A percentile compares a stretch with the other conserved stretches of the same genome.
Evolutionary conservation across 2,888 invertebrate genomes (phyloP).

Genomic region (Aspidiotus destructor): DNA sequence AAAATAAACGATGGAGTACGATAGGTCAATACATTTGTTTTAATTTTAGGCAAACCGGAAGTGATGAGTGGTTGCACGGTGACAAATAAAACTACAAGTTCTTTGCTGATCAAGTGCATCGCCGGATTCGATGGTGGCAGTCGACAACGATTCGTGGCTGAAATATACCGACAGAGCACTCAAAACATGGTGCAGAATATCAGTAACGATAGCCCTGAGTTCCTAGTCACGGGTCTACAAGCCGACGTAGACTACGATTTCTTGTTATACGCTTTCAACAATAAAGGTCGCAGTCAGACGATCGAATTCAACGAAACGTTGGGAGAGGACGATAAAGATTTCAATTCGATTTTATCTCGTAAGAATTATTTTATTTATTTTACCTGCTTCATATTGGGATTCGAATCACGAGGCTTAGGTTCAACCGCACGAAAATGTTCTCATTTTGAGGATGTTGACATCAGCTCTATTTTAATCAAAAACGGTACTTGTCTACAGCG

Average conservation of each 20-base stretch:
- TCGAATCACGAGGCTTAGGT: too few species aligned
- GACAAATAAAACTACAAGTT: slow-evolving; percentile 61
- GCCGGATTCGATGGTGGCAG: slow-evolving; percentile 72
- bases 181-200: slow-evolving; percentile 49
- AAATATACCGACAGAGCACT: slow-evolving; percentile 52
- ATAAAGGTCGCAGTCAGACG: slow-evolving; percentile 59
- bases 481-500: neutral
- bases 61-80: slow-evolving; percentile 61
- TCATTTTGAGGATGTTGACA: neutral
- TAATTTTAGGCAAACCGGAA: slow-evolving; percentile 57
- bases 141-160: slow-evolving; percentile 61
- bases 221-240: slow-evolving; percentile 56
- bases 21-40: too few species aligned
- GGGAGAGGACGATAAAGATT: neutral
- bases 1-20: too few species aligned
- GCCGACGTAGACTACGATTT: slow-evolving; percentile 60
- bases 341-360: neutral
- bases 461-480: neutral
- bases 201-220: slow-evolving; percentile 51
- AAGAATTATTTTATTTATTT: too few species aligned
- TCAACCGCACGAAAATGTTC: too few species aligned
- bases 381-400: too few species aligned
- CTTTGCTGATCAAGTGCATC: slow-evolving; percentile 60
- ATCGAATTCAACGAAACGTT: slow-evolving; percentile 50
- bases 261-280: slow-evolving; percentile 58